Conservation (phyloP, 2,113 vertebrate species). For the Toxotes chatareus region DNA sequence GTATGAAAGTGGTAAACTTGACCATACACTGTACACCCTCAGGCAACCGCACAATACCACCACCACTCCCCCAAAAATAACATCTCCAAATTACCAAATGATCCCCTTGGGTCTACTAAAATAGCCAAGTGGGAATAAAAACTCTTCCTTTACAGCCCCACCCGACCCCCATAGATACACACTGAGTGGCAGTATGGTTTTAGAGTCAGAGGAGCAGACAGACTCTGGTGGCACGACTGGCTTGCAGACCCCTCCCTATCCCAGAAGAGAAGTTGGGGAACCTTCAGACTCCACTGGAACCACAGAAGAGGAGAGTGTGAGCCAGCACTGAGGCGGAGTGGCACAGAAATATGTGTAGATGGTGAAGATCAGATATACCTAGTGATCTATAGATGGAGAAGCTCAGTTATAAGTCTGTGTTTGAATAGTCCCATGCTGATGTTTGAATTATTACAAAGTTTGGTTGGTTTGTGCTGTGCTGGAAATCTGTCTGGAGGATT, state of each 20-base stretch:
- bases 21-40: conserved; percentile 16
- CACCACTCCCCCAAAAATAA: conserved; percentile 60
- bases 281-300: conserved; percentile 43
- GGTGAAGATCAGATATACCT: conserved; percentile 8
- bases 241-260: conserved; percentile 56
- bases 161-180: conserved; percentile 53
- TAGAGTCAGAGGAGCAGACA: conserved; percentile 32
- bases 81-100: conserved; percentile 64
- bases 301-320: conserved; percentile 38
- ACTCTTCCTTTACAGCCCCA: conserved; percentile 43
- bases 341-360: conserved; percentile 3
- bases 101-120: conserved; percentile 56
- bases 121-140: conserved; percentile 61
- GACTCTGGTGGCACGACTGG: conserved; percentile 34
- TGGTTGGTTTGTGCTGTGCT: too few species aligned
- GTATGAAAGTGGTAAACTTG: conserved; percentile 31
- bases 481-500: too few species aligned
- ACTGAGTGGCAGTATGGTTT: conserved; percentile 35
- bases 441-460: not conserved
- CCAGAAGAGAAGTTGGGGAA: conserved; percentile 54
- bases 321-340: conserved; percentile 5
- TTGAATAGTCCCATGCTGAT: not conserved
- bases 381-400: conserved; percentile 2
- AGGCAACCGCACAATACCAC: conserved; percentile 52
- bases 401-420: not conserved